Percentiles rank a stretch among this genome's conserved stretches.
Evolutionary conservation across 2,113 vertebrate species (phyloP).

Genomic region (Alligator sinensis): DNA sequence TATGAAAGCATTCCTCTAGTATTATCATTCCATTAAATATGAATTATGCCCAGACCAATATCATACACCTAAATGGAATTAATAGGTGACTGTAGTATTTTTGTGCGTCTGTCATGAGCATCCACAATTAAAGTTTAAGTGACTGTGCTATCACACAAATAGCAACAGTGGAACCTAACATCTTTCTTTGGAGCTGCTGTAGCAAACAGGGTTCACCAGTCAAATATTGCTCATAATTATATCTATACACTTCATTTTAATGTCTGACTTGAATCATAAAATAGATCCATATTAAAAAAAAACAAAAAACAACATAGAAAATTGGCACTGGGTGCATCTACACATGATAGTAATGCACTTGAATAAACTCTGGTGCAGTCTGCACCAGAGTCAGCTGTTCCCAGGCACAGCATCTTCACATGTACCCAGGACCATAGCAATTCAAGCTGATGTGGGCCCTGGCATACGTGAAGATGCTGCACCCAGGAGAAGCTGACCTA

Average conservation of each 20-base stretch:
- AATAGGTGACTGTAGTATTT: neutral
- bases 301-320: neutral
- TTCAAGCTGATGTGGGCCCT: no score
- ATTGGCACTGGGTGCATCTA: no score
- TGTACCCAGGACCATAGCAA: no score
- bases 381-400: no score
- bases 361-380: no score
- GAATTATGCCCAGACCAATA: neutral
- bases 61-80: neutral
- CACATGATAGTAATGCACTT: no score
- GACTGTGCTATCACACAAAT: rapidly evolving
- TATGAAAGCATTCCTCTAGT: no score
- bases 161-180: neutral
- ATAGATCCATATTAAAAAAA: neutral
- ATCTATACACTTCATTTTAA: no score
- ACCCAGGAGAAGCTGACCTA: no score
- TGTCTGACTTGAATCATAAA: neutral
- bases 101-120: neutral
- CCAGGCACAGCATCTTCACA: no score
- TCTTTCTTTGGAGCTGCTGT: neutral
- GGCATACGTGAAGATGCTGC: no score
- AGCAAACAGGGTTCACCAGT: neutral
- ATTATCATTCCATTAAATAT: no score
- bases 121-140: neutral
- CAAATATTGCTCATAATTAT: neutral